Evolutionary conservation across 2,888 invertebrate genomes (phyloP).

Genomic region (Thelaira solivaga): DNA sequence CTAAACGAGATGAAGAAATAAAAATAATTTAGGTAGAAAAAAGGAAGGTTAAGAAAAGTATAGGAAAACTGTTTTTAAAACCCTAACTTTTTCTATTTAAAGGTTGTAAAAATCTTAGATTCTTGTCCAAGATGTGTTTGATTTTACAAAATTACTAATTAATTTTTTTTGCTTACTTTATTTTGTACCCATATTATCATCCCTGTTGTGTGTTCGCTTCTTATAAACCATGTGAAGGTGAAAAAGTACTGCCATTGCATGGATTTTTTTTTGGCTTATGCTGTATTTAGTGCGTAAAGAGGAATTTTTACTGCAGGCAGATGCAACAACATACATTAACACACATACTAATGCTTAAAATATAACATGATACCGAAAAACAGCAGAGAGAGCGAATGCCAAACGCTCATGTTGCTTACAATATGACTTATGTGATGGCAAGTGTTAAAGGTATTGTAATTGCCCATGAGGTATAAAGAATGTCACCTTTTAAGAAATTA

Average conservation of each 20-base stretch:
- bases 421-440: slow-evolving; percentile 54
- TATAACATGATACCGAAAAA: background rate
- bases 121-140: too few relatives aligned
- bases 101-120: too few relatives aligned
- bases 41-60: too few relatives aligned
- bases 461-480: slow-evolving; percentile 56
- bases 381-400: background rate
- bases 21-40: too few relatives aligned
- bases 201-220: background rate
- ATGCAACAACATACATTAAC: slow-evolving; percentile 5
- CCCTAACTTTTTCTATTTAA: too few relatives aligned
- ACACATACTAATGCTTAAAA: background rate
- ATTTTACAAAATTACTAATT: too few relatives aligned
- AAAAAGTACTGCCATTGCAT: slow-evolving; percentile 26
- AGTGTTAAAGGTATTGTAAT: slow-evolving; percentile 61
- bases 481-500: slow-evolving; percentile 53
- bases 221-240: slow-evolving; percentile 22
- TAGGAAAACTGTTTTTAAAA: too few relatives aligned
- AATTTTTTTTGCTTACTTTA: background rate
- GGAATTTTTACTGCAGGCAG: slow-evolving; percentile 32
- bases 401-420: slow-evolving; percentile 43
- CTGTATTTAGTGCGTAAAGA: slow-evolving; percentile 24
- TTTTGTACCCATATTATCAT: background rate
- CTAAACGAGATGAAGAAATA: too few relatives aligned
- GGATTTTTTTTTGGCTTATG: slow-evolving; percentile 19